These are phyloP conservation scores for Fissipunctia ypsillon DNA, from an alignment of 2,888 invertebrate species.

Conservation along the genomic window DNA sequence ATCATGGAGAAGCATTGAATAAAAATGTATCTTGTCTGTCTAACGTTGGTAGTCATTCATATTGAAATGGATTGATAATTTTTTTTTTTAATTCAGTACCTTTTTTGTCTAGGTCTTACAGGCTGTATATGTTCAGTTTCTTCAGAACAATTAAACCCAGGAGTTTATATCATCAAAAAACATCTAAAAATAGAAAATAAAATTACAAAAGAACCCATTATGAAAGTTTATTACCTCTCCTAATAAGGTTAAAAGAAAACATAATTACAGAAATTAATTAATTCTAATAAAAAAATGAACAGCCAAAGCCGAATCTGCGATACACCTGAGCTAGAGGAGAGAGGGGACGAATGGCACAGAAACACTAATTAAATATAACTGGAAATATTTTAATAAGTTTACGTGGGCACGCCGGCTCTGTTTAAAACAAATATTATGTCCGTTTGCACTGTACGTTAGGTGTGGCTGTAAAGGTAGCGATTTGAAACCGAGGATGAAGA, in stretches of 20 bases:
- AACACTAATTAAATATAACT: slow-evolving; percentile 89
- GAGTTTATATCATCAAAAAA: background rate
- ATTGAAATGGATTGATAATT: background rate
- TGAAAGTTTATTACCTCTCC: slow-evolving; percentile 13
- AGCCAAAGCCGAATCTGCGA: slow-evolving; percentile 69
- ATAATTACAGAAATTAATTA: slow-evolving; percentile 57
- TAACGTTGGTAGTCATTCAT: background rate
- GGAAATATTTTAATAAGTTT: slow-evolving; percentile 90
- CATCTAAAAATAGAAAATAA: slow-evolving; percentile 8
- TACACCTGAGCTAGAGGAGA: slow-evolving; percentile 82
- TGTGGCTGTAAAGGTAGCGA: slow-evolving; percentile 42
- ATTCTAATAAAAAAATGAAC: slow-evolving; percentile 56
- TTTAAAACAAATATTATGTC: slow-evolving; percentile 89
- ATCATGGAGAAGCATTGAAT: background rate
- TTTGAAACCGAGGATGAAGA: background rate
- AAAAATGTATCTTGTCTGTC: background rate
- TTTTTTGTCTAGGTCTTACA: background rate
- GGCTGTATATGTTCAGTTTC: background rate
- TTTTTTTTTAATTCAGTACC: background rate
- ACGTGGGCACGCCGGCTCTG: slow-evolving; percentile 81
- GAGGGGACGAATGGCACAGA: slow-evolving; percentile 84
- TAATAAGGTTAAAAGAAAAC: slow-evolving; percentile 51
- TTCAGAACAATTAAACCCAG: background rate
- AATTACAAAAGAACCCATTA: slow-evolving; percentile 12
- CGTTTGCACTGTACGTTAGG: slow-evolving; percentile 75